Evolutionary conservation across 2,797 vertebrate species (phyloP), one percentile per base, ranked within the genome.

Genomic region (Sebastiscus albofasciatus): DNA sequence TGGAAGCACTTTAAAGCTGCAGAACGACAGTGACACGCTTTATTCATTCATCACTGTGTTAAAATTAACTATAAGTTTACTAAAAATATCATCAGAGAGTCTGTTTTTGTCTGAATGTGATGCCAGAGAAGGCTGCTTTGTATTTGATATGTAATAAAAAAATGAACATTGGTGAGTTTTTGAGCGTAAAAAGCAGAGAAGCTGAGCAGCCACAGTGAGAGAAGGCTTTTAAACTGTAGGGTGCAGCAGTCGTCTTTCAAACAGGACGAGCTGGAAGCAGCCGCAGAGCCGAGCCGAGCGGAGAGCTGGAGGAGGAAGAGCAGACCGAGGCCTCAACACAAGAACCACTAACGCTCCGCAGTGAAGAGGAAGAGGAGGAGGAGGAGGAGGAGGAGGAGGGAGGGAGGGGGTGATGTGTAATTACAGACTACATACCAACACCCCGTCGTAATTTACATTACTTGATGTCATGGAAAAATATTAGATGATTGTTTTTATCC

Each of bases 221-320:
- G 85, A 78, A 87, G 67, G 65, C 86, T 92, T 98, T 97, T 95
- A 96, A 97, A 99, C 98, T 99, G 98, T 97, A 99, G 98, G 97
- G 98, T 97, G 98, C 98, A 99, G 98, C 97, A 99, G 97, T 97
- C 97, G 96, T 95, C 98, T 99, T 97, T 95, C 96, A 96, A 97
- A 97, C 77, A 75, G 76, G 81, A 84, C 77, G 69, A 85, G 87
- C 54, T 79, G 79, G 75, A 60, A 52, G 86, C 84, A 60, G 86
- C 75, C 16, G 54, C 71, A 65, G 77, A 81, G 72, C 75, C 3
- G 73, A 76, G 80, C 58, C 8, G 64, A 77, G 72, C 26, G 26
- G 75, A 67, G 78, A 82, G 79, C 58, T 20, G 70, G 79, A 83
- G 78, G 67, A 58, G 80, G 83, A 80, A 76, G 82, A 81, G 72